Base-by-base conservation (phyloP, 2,113 vertebrate species). In the Eudorcas thomsonii region DNA sequence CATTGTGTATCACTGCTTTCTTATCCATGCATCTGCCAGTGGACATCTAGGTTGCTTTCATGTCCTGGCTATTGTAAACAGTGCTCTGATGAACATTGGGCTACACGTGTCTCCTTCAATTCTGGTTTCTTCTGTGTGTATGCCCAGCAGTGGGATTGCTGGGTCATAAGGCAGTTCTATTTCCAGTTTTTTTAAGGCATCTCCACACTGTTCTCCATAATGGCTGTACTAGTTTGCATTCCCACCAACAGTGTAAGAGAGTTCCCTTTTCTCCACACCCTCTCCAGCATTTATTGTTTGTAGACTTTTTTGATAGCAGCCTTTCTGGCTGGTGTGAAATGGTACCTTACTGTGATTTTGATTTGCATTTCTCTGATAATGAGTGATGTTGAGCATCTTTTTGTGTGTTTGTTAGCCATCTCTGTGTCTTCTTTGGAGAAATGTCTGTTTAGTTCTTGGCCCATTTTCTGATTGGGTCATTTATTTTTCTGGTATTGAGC, bases 51-150 rank as follows among this genome's bases (percentile, higher is more conserved):
- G 17, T 67, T 2, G 8, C 64, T 8, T 67, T 8, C 33, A 5
- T 36, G 64, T 67, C 64, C 64, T 67, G 64, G 33, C 64, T 67
- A 21, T 36, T 67, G 2, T 36, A 67, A n/a, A n/a, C 33, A 67
- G 33, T 36, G 16, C 33, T 67, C 33, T 2, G 2, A 36, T 67
- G 8, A 67, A 19, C 33, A 67, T 2, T 19, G 33, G 33, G 8
- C 2, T 67, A 21, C 8, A 10, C 0, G 16, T 67, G 64, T 67
- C 64, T 67, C 33, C 4, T 36, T 19, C 64, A 67, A 1, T 21
- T 67, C 33, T 36, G 33, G 4, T 67, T 36, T 67, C 8, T 1
- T 67, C 8, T 0, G 16, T 67, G 33, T 36, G 33, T 21, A 19
- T 36, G 33, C 64, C 64, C 17, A 67, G 17, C 16, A 67, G 8